Base-by-base conservation (phyloP, 1,140 invertebrate genomes). In the Drosophila rufa region DNA sequence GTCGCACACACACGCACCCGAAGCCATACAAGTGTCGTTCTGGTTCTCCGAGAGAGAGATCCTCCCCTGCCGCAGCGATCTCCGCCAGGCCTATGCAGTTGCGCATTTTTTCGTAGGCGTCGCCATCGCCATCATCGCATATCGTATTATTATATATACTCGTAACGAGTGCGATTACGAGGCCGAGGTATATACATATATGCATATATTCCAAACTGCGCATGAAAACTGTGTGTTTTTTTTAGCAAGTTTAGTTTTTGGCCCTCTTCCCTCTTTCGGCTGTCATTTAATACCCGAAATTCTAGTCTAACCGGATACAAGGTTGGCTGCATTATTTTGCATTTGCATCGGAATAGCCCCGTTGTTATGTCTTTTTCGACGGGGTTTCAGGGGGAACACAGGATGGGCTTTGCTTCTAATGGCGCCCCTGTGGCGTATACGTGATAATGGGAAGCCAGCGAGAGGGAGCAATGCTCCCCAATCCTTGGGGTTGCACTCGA, bases 251-350 rank as follows among this genome's bases (percentile, higher is more conserved):
- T 89, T 84, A 81, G 80, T 84, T 69, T 66, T 68, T 71, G 80
- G 76, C 71, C 81, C 73, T 73, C 68, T 82, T 69, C 68, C 80
- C 56, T 43, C 36, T 36, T 22, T 9, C 43, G 59, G 17, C 40
- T 91, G 86, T 91, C 75, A 91, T 91, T 89, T 90, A 89, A 91
- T 91, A 91, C 82, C 84, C 89, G 84, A 92, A 92, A 92, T 92
- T 91, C 90, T 92, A 92, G 90, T 86, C 80, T 81, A 90, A 90
- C 90, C 90, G 90, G 90, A 92, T 92, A 82, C 69, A 90, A 83
- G 90, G 85, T 90, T 90, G 90, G 86, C 56, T 92, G 90, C 90
- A 91, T 92, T 92, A 90, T 90, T 90, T 90, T 90, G 79, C 85
- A 89, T 85, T 90, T 59, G 70, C 74, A 73, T 59, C 59, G 46